These are phyloP conservation scores for Lumbricus terrestris DNA, from an alignment of 2,888 invertebrate species.

Conservation along the genomic window DNA sequence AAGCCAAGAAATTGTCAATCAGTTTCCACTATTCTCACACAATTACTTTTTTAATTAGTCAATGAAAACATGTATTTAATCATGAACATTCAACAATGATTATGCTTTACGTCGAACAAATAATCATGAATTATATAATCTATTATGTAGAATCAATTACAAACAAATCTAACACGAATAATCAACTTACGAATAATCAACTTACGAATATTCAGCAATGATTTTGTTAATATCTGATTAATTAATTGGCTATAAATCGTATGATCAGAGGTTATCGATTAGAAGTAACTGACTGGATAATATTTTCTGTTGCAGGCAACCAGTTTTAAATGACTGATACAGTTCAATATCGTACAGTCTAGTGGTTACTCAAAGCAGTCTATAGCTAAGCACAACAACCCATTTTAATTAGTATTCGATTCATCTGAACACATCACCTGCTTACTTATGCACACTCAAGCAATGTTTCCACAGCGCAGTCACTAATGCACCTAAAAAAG, in stretches of 20 bases:
- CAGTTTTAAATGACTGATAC: not conserved
- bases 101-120: not conserved
- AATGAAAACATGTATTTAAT: not conserved
- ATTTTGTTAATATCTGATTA: no score
- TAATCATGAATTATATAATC: not conserved
- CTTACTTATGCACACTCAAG: not conserved
- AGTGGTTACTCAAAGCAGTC: not conserved
- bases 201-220: not conserved
- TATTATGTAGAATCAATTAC: not conserved
- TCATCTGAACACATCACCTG: not conserved
- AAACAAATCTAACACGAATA: not conserved
- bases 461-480: not conserved
- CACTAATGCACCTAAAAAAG: not conserved
- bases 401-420: not conserved
- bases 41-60: not conserved
- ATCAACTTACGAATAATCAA: no score
- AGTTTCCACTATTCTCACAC: not conserved
- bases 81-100: not conserved
- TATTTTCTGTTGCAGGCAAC: not conserved
- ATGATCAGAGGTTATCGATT: not conserved
- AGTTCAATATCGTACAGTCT: no score
- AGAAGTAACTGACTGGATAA: not conserved
- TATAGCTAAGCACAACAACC: not conserved
- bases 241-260: not conserved
- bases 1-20: not conserved